Percentiles rank a stretch among this genome's conserved stretches.
Evolutionary conservation across 2,797 vertebrate genomes (phyloP).

Genomic region (Pseudochaenichthys georgianus): DNA sequence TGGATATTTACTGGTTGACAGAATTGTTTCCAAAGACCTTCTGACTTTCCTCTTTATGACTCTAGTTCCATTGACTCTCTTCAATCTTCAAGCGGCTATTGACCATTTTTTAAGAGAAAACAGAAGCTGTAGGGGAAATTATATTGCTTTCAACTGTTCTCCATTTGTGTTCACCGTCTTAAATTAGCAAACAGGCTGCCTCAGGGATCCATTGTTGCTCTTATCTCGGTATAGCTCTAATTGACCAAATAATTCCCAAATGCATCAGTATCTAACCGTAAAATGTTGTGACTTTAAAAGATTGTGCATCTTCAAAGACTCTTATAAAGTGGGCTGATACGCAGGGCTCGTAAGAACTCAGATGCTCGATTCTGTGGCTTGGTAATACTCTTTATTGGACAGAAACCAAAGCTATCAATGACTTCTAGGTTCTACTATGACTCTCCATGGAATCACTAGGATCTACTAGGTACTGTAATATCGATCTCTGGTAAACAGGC

Average conservation of each 20-base stretch:
- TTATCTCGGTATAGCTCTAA: constrained; percentile 30
- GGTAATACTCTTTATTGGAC: no score
- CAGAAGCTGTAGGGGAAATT: constrained; percentile 30
- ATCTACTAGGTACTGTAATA: no score
- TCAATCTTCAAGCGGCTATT: constrained; percentile 35
- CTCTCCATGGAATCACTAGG: no score
- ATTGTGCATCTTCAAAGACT: constrained; percentile 2
- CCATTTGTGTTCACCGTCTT: constrained; percentile 29
- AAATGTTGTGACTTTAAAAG: constrained; percentile 30
- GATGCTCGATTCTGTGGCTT: no score
- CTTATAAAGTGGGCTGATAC: background rate
- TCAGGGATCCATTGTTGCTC: constrained; percentile 48
- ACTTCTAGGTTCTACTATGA: no score
- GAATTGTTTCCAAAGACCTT: constrained; percentile 44
- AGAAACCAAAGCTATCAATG: no score
- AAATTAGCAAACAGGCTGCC: constrained; percentile 45
- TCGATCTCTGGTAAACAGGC: no score
- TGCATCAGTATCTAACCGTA: constrained; percentile 25
- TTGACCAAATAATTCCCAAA: constrained; percentile 41
- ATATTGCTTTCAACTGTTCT: constrained; percentile 36
- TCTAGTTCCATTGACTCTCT: constrained; percentile 40
- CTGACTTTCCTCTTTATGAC: constrained; percentile 31
- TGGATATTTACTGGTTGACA: constrained; percentile 32
- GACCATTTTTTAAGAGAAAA: constrained; percentile 47
- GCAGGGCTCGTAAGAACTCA: no score